Evolutionary conservation across 2,797 vertebrate genomes (phyloP).

Genomic region (Sebastes minor): DNA sequence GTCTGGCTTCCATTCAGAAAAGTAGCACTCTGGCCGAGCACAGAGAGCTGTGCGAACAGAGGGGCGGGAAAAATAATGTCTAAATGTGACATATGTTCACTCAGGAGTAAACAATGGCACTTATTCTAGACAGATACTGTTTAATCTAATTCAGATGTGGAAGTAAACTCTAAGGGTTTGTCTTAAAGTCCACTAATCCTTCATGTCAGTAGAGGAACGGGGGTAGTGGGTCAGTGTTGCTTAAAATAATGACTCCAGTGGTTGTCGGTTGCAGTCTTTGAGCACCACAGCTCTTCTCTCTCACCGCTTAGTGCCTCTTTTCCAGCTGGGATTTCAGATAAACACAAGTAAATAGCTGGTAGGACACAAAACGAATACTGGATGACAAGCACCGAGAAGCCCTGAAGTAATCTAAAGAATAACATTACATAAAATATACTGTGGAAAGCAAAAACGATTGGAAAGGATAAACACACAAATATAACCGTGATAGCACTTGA

Average conservation of each 20-base stretch:
- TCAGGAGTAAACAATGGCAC: conserved; percentile 28
- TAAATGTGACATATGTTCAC: conserved; percentile 39
- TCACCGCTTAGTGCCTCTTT: neutral
- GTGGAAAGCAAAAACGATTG: neutral
- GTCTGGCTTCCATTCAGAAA: conserved; percentile 78
- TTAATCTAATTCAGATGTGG: conserved; percentile 4
- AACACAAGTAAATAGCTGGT: neutral
- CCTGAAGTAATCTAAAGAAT: neutral
- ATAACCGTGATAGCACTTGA: neutral
- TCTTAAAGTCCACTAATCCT: neutral
- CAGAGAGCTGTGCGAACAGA: conserved; percentile 32
- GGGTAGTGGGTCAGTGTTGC: conserved; percentile 16
- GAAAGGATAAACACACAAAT: neutral
- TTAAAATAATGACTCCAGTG: neutral
- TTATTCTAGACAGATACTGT: conserved; percentile 1
- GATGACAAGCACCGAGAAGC: neutral
- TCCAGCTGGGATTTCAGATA: neutral
- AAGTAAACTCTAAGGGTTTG: neutral
- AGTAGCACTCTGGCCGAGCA: conserved; percentile 53
- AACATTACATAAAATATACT: neutral
- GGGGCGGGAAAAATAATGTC: neutral
- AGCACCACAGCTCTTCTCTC: neutral
- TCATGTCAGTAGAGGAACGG: conserved; percentile 3
- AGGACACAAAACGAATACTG: neutral
- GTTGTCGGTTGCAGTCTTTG: neutral